Evolutionary conservation across 2,797 vertebrate genomes (phyloP), one percentile per base, ranked within the genome.

Genomic region (Paedocypris micromegethes): DNA sequence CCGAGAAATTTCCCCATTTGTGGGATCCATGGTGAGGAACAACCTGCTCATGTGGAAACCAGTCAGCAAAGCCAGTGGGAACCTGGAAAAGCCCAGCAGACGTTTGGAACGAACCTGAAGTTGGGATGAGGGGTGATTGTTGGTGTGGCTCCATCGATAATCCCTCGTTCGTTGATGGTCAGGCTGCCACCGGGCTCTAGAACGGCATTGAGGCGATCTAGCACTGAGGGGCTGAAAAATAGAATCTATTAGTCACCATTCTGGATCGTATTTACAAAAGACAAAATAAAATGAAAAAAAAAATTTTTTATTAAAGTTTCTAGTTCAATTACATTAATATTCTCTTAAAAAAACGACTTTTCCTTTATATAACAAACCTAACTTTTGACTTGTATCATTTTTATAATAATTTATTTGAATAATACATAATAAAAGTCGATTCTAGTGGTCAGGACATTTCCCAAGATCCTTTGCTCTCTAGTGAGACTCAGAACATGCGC

Each of bases 201-300:
- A 50, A 99, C 83, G 65, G 95, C 95, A 56, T 99, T 99, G 75
- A 99, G 87, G 9, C 97, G 94, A 84, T 99, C 97, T 83, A 99
- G 81, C 58, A 99, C 97, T 23, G 96, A 98, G 1, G 96, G 92
- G 78, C 97, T 99, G 40, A 66, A 51, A 79, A 44, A 60, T 52
- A 50, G n/a, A 72, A 23, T 23, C 23, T 23, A 23, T 23, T 23
- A 23, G 23, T 23, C 23, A 23, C 23, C 23, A 23, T 23, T 23
- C 23, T 23, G 23, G 23, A 23, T 23, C 23, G 23, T 23, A 23
- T 23, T 23, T 23, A 23, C 23, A 23, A 23, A 23, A 1, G 1
- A 23, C 23, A 23, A 23, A 23, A 23, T 23, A 23, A 23, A 23
- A 23, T 23, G 23, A 23, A 23, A 23, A 23, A 23, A 23, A 23